phyloP scores from a whole-genome alignment of 2,113 vertebrate species.

The Emydura subglobosa region DNA sequence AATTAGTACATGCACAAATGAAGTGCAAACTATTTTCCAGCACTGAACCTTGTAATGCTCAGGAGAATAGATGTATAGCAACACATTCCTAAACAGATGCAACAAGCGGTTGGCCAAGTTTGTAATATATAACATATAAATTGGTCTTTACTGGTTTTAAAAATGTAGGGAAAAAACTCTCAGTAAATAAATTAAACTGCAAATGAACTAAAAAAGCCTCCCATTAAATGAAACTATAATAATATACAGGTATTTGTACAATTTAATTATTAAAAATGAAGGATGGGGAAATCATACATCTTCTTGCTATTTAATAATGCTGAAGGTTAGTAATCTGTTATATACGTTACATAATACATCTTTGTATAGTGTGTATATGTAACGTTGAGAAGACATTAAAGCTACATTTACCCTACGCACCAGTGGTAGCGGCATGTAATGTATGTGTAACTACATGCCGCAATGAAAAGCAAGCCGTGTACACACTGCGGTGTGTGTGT shows the following conservation, averaged over 20 bases:
- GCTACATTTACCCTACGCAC: not conserved
- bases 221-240: not conserved
- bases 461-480: no score
- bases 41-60: constrained; percentile 70
- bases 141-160: not conserved
- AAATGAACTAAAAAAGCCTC: not conserved
- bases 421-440: not conserved
- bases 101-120: constrained; percentile 50
- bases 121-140: constrained; percentile 22
- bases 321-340: constrained; percentile 2
- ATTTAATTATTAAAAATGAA: constrained; percentile 32
- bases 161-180: not conserved
- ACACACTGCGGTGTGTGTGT: no score
- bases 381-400: constrained; percentile 16
- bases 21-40: constrained; percentile 77
- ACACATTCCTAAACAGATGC: constrained; percentile 45
- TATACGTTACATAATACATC: constrained; percentile 29
- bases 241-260: no score
- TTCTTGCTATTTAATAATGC: constrained; percentile 42
- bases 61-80: constrained; percentile 55
- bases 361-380: constrained; percentile 37
- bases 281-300: constrained; percentile 41
- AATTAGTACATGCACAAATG: constrained; percentile 80
- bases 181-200: constrained; percentile 17
- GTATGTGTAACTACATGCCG: not conserved